Evolutionary conservation across 2,888 invertebrate species (phyloP).

Genomic region (Enoplolaimus lenunculus): DNA sequence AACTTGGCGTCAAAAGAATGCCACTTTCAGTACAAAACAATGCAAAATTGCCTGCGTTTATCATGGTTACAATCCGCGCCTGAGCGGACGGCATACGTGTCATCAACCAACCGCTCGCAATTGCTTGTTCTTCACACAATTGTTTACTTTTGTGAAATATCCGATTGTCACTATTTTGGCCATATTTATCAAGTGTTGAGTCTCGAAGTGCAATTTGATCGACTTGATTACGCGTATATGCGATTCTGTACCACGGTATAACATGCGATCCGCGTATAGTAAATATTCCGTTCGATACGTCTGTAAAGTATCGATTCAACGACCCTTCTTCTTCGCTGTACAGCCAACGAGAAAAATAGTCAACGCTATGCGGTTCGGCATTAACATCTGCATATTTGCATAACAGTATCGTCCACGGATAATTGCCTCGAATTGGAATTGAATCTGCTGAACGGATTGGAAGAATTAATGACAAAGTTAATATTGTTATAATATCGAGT

Average conservation of each 20-base stretch:
- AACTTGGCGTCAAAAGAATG: conserved; percentile 33
- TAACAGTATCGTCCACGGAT: conserved; percentile 34
- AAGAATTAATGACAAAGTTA: too few relatives aligned
- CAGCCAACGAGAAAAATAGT: conserved; percentile 34
- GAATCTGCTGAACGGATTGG: too few relatives aligned
- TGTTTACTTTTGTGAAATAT: conserved; percentile 36
- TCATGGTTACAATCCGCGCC: conserved; percentile 31
- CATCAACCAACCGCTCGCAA: conserved; percentile 26
- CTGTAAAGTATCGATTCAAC: conserved; percentile 9
- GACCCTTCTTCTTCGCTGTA: conserved; percentile 20
- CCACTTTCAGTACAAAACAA: conserved; percentile 30
- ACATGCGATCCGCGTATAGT: conserved; percentile 33
- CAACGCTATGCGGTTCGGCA: conserved; percentile 30
- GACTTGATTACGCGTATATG: conserved; percentile 11
- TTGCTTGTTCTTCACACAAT: conserved; percentile 31
- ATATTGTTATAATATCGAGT: too few relatives aligned
- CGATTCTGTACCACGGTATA: conserved; percentile 30
- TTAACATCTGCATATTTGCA: conserved; percentile 29
- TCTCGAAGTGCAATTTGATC: background rate
- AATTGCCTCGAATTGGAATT: conserved; percentile 28
- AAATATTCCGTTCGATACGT: conserved; percentile 37
- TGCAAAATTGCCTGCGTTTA: conserved; percentile 29
- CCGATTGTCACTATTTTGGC: background rate
- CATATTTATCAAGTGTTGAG: background rate
- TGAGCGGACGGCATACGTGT: background rate